Conservation (phyloP, 2,113 vertebrate species). For the Psilopsiagon aurifrons region DNA sequence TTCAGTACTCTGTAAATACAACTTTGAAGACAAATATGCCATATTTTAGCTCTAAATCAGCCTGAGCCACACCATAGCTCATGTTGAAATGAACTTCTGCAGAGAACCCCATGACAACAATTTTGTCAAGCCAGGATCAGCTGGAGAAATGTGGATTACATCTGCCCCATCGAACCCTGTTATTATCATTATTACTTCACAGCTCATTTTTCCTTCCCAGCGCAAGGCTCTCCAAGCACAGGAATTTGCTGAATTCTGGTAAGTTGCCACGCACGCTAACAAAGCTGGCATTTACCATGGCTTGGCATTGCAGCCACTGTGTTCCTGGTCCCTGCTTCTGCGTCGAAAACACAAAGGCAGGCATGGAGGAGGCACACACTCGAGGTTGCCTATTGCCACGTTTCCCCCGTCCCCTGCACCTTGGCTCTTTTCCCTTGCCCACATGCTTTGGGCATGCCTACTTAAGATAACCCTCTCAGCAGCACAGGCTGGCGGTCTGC, state of each 20-base stretch:
- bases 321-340: not conserved
- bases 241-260: not conserved
- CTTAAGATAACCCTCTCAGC: not conserved
- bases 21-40: not conserved
- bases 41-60: not conserved
- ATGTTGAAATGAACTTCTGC: not conserved
- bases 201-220: constrained; percentile 52
- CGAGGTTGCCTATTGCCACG: not conserved
- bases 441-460: not conserved
- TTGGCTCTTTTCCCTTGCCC: not conserved
- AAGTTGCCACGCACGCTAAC: not conserved
- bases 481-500: accelerated
- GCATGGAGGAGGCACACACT: not conserved
- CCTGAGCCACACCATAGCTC: not conserved
- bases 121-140: constrained; percentile 9
- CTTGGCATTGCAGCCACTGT: not conserved
- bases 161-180: constrained; percentile 40
- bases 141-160: constrained; percentile 40
- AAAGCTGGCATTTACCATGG: not conserved
- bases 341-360: not conserved
- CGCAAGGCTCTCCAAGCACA: not conserved
- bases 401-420: accelerated
- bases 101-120: not conserved
- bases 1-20: not conserved
- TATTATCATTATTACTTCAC: constrained; percentile 45